Base-by-base conservation (phyloP, 2,888 invertebrate genomes). In the Tricholauxania praeusta region DNA sequence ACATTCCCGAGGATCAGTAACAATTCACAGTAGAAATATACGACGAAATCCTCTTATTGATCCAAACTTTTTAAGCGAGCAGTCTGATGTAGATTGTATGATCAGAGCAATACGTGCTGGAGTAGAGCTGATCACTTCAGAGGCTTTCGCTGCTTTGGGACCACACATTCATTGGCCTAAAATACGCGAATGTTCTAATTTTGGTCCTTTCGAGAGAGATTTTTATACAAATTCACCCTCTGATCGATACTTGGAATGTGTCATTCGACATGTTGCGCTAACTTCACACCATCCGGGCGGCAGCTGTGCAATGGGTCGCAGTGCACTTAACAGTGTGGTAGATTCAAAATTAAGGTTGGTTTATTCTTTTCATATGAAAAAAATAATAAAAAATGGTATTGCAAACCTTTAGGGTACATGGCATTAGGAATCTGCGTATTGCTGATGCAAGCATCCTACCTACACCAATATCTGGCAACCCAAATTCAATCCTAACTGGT, bases 391-490 rank as follows among this genome's bases (percentile, higher is more conserved):
- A 10, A 39, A 39, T 12, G 48, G 52, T 66, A 39, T 39, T 39
- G 39, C 10, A 39, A 39, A 39, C 39, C 15, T 15, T 28, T 51
- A 93, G 93, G 78, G 91, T 93, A 0, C 89, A 89, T 78, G 91
- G 92, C 0, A 85, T 93, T 0, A 87, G 89, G 1, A 90, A 91
- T 28, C 83, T 96, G 6, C 89, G 95, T 57, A 89, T 96, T 69
- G 91, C 94, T 77, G 96, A 96, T 85, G 94, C 94, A 5, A 95
- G 95, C 80, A 90, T 95, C 2, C 88, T 96, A 78, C 96, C 96
- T 0, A 89, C 91, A 0, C 93, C 95, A 0, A 87, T 94, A 32
- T 93, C 93, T 1, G 91, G 95, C 3, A 93, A 92, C 80, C 93
- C 96, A 0, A 93, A 93, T 84, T 91, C 93, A 0, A 89, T 91